Evolutionary conservation across 1,140 invertebrate genomes (phyloP), one percentile per base, ranked within the genome.

Genomic region (Ceratina calcarata): DNA sequence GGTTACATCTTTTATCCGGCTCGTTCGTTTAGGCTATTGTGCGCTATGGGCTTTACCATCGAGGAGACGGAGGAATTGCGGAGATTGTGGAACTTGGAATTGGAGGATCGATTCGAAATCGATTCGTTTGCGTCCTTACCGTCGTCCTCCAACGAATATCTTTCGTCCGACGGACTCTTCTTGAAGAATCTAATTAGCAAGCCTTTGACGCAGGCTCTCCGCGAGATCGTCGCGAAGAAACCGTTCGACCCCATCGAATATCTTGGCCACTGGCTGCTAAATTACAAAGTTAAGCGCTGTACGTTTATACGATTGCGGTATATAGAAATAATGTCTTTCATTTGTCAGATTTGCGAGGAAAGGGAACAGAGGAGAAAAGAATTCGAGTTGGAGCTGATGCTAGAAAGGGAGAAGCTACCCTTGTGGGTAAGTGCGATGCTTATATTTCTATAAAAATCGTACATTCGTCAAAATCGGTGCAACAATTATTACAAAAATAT

Each of bases 211-310:
- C 15, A 45, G 10, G 88, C 81, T 15, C 16, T 90, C 24, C 37
- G 83, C 8, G 91, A 92, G 69, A 81, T 92, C 12, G 65, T 86
- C 13, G 20, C 78, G 1, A 87, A 75, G 57, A 90, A 89, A 57
- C 91, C 90, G 15, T 37, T 37, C 18, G 87, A 91, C 81, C 90
- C 90, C 2, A 74, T 91, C 8, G 90, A 91, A 49, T 92, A 90
- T 85, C 86, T 92, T 12, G 90, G 79, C 1, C 69, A 90, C 13
- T 91, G 87, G 87, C 77, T 92, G 37, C 64, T 92, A 10, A 80
- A 91, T 83, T 91, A 83, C 22, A 87, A 82, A 80, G 90, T 91
- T 55, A 74, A 66, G 60, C 70, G 49, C 37, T 10, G 37, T 7
- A 45, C 37, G 8, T 45, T 6, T 45, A 10, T 45, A 8, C 10